Percentiles rank a stretch among this genome's conserved stretches.
Evolutionary conservation across 2,797 vertebrate species (phyloP).

Genomic region (Macrochelys suwanniensis): DNA sequence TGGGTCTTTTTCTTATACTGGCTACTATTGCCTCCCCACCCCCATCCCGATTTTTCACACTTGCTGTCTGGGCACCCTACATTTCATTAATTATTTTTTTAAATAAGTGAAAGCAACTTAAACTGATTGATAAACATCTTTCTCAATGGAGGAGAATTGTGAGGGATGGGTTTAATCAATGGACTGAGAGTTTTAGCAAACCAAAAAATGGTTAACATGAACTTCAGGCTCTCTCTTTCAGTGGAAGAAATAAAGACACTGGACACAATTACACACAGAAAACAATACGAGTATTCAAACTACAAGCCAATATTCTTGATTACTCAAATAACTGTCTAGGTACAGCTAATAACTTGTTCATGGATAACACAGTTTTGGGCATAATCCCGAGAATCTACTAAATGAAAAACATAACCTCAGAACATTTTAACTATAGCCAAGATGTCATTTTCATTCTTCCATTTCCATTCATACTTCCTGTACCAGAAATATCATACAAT

Average conservation of each 20-base stretch:
- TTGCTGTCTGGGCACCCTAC: too few species aligned
- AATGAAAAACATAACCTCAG: background rate
- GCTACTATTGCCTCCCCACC: too few species aligned
- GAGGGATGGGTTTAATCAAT: background rate
- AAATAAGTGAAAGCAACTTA: background rate
- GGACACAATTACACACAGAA: slow-evolving; percentile 11
- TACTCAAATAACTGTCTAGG: background rate
- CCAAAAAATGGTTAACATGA: background rate
- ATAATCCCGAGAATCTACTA: background rate
- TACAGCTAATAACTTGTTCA: background rate
- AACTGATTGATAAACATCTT: background rate
- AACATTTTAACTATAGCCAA: background rate
- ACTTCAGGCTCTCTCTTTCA: background rate
- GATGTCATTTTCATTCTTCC: background rate
- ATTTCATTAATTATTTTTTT: background rate
- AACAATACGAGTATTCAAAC: background rate
- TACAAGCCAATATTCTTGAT: background rate
- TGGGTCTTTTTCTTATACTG: too few species aligned
- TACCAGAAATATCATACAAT: background rate
- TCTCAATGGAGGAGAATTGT: background rate
- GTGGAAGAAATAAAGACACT: background rate
- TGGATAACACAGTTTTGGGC: slow-evolving; percentile 23
- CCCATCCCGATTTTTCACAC: too few species aligned
- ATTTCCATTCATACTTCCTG: background rate
- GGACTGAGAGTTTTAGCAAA: background rate